These are phyloP conservation scores for Eretmocerus hayati DNA, from an alignment of 2,888 invertebrate genomes.

Conservation along the genomic window DNA sequence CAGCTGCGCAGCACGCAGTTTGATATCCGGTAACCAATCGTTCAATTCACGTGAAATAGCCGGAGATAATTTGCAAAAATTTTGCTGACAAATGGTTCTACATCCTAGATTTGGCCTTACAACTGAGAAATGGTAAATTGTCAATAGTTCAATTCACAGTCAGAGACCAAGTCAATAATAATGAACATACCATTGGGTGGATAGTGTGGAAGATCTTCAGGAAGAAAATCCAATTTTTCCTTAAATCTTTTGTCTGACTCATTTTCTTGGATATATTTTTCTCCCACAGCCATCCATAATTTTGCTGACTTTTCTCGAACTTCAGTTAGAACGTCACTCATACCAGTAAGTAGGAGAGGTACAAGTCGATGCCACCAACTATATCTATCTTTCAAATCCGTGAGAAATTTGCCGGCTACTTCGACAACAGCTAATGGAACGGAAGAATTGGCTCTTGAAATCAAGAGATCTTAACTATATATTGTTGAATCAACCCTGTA, in stretches of 20 bases:
- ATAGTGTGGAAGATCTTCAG: conserved; percentile 58
- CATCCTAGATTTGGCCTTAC: conserved; percentile 83
- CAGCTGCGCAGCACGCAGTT: conserved; percentile 65
- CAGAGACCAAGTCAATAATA: no score
- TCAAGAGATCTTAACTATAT: background rate
- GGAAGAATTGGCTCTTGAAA: background rate
- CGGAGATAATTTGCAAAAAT: conserved; percentile 66
- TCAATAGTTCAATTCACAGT: no score
- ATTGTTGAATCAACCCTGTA: background rate
- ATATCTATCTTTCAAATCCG: conserved; percentile 75
- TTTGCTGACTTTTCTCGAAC: conserved; percentile 58
- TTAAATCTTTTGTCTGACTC: conserved; percentile 68
- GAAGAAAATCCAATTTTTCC: conserved; percentile 71
- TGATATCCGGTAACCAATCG: conserved; percentile 66
- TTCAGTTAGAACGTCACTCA: conserved; percentile 74
- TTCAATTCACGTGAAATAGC: conserved; percentile 66
- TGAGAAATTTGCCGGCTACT: conserved; percentile 72
- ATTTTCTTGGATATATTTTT: conserved; percentile 78
- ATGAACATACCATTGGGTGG: conserved; percentile 54
- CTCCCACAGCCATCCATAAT: conserved; percentile 68
- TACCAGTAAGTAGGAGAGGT: conserved; percentile 75
- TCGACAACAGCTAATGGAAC: conserved; percentile 58
- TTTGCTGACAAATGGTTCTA: conserved; percentile 66
- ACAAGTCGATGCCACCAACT: conserved; percentile 82
- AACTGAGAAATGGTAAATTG: conserved; percentile 45